A percentile compares a stretch with the other conserved stretches of the same genome.
Conservation (phyloP, 2,888 invertebrate genomes). For the Pilophorus perplexus region DNA sequence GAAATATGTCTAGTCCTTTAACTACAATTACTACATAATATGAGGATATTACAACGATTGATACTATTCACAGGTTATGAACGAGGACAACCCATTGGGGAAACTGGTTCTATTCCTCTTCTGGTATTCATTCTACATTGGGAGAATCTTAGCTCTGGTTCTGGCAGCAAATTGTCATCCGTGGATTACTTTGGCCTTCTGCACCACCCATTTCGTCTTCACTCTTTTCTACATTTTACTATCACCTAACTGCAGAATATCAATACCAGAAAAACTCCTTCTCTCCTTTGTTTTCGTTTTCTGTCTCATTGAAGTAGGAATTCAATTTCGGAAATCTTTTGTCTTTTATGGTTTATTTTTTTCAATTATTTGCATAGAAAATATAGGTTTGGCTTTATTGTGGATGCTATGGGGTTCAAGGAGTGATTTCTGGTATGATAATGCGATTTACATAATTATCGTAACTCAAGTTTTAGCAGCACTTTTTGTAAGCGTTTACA, state of each 20-base stretch:
- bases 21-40: background rate
- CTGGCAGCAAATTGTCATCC: slow-evolving; percentile 69
- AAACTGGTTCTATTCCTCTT: slow-evolving; percentile 68
- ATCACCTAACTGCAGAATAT: slow-evolving; percentile 57
- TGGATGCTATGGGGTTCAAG: slow-evolving; percentile 63
- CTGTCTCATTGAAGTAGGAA: slow-evolving; percentile 74
- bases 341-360: slow-evolving; percentile 69
- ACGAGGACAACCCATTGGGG: slow-evolving; percentile 71
- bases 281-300: slow-evolving; percentile 72
- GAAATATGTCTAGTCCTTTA: background rate
- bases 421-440: slow-evolving; percentile 69
- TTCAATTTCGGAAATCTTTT: slow-evolving; percentile 70
- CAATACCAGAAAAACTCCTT: slow-evolving; percentile 55
- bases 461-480: slow-evolving; percentile 61
- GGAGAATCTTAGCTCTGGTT: slow-evolving; percentile 67
- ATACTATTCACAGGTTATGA: slow-evolving; percentile 58
- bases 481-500: slow-evolving; percentile 63
- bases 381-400: slow-evolving; percentile 64
- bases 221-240: slow-evolving; percentile 65
- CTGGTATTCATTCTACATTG: slow-evolving; percentile 73
- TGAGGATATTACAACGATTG: background rate
- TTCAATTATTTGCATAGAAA: slow-evolving; percentile 64
- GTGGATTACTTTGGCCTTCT: slow-evolving; percentile 51
- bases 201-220: slow-evolving; percentile 66
- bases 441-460: slow-evolving; percentile 62